Conservation (phyloP, 92 coral and sea anemone species). For the Epizoanthus fatuus region DNA sequence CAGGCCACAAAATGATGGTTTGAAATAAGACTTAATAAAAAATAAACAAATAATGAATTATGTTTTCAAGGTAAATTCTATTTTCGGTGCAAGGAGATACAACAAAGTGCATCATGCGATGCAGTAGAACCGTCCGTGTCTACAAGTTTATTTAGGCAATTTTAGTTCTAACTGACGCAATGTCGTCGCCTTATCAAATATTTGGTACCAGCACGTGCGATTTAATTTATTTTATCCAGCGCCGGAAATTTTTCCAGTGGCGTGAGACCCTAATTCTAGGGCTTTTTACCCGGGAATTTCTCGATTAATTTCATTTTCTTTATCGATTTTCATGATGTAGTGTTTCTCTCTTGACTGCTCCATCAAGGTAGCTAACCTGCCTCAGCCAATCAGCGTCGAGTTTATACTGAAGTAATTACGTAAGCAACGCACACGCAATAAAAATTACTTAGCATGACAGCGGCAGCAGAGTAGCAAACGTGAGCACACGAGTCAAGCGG, state of each 20-base stretch:
- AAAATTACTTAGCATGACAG: constrained; percentile 77
- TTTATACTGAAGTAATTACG: constrained; percentile 69
- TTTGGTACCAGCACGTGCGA: too few species aligned
- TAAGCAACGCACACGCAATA: constrained; percentile 93
- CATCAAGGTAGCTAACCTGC: constrained; percentile 16
- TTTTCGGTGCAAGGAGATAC: neutral
- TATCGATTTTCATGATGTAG: constrained; percentile 11
- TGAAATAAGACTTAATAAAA: constrained; percentile 1
- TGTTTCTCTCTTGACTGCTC: neutral
- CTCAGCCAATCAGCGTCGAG: constrained; percentile 77
- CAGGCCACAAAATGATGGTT: neutral
- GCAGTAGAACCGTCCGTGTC: neutral
- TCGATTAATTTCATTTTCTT: constrained; percentile 7
- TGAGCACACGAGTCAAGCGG: neutral
- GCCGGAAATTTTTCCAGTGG: neutral
- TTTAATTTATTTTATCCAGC: neutral
- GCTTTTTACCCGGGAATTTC: constrained; percentile 18
- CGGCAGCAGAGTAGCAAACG: constrained; percentile 42
- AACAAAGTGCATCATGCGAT: neutral
- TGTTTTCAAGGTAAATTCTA: neutral
- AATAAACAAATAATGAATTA: neutral
- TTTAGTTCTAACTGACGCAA: neutral
- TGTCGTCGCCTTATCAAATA: too few species aligned
- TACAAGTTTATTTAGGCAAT: constrained; percentile 5
- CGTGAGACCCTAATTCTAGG: neutral